These are phyloP conservation scores for Conger conger DNA, from an alignment of 2,113 vertebrate species.

Conservation along the genomic window DNA sequence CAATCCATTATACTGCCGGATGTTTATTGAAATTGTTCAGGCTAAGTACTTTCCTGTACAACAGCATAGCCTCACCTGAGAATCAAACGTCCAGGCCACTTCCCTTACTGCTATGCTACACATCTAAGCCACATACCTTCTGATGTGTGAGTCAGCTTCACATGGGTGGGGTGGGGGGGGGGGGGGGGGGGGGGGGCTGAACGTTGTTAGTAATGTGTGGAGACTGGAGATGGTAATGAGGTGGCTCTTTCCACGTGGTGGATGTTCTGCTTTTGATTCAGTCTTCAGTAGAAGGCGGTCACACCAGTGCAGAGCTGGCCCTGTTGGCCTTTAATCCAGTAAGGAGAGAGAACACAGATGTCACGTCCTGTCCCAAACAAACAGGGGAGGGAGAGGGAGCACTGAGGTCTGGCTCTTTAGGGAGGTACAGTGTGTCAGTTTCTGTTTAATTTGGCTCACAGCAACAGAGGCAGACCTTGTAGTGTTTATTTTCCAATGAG, in stretches of 20 bases:
- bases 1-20: too few species aligned
- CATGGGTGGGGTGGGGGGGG: too few species aligned
- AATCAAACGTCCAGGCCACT: too few species aligned
- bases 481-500: slow-evolving; percentile 45
- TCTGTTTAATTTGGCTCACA: slow-evolving; percentile 53
- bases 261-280: neutral
- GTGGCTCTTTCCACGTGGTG: neutral
- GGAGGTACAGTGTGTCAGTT: slow-evolving; percentile 9
- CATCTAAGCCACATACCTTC: too few species aligned
- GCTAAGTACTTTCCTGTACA: too few species aligned
- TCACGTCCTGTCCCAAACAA: neutral
- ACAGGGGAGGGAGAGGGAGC: neutral
- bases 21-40: too few species aligned
- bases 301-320: neutral
- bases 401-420: neutral
- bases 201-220: neutral
- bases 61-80: too few species aligned
- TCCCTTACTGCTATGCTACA: too few species aligned
- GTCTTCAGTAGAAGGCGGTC: neutral
- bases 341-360: neutral
- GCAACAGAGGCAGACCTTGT: slow-evolving; percentile 23
- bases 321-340: neutral
- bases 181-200: neutral
- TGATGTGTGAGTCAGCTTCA: too few species aligned
- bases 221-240: neutral